Base-by-base conservation (phyloP, 2,797 vertebrate species). In the Bovichtus diacanthus region DNA sequence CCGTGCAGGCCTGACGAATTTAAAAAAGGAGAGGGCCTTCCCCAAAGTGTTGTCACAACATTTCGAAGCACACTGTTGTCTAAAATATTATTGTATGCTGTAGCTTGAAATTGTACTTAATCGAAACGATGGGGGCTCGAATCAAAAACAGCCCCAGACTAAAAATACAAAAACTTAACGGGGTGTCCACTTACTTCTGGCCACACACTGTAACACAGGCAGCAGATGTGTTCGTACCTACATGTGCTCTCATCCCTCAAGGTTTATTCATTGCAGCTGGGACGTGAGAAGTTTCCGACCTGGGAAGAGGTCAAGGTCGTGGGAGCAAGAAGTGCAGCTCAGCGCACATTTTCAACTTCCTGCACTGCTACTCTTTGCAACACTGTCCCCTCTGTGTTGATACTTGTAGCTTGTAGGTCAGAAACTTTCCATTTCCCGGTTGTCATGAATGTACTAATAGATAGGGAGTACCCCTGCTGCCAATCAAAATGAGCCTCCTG, bases 401-500 rank as follows among this genome's bases (percentile, higher is more conserved):
- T 80, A 55, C 78, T 69, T 65, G 53, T 2, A 47, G 80, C 77
- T 87, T 83, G 62, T 76, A 83, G 87, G 84, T 89, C 85, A 88
- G 54, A 91, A 90, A 89, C 87, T 78, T 87, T 70, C 75, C 76
- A 55, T 80, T 74, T 81, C 62, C 74, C n/a, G 18, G 47, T 83
- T 56, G 69, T 81, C 72, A 83, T 80, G 74, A 85, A 89, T 73
- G 69, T 61, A 70, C 82, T 92, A 92, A 93, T 92, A 90, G 89
- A 91, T 71, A 86, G 93, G 93, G 93, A 92, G 93, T 93, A 91
- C 86, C 90, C 86, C 13, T 10, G 43, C 91, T 93, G 93, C 88
- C 93, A 94, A 88, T 93, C 93, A 94, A 93, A 92, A 91, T 90
- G 81, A 92, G 90, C 84, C 87, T 91, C 73, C 89, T 91, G 93